Base-by-base conservation (phyloP, 2,888 invertebrate genomes). In the Melanchra persicariae region DNA sequence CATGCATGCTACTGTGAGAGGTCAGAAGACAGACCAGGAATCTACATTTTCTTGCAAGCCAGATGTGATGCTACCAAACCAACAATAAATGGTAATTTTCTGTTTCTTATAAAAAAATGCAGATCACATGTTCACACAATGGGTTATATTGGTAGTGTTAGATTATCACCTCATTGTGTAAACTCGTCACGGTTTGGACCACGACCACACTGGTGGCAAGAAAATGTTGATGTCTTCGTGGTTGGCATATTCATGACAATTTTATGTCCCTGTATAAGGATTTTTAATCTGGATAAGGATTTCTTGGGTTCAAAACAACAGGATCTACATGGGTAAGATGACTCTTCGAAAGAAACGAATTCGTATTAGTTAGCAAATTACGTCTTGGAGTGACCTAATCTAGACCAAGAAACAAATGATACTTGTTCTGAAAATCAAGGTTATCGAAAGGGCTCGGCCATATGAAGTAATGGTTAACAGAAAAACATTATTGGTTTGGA, bases 141-240 rank as follows among this genome's bases (percentile, higher is more conserved):
- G 34, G 51, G 22, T 26, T 52, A 22, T 40, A 77, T 70, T 4
- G 51, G 47, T 47, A 45, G 17, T 65, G 19, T 68, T 34, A 26
- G 58, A 19, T 75, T 79, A 69, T 67, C 65, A 62, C 51, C 49
- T 70, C 64, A 72, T 85, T 81, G 62, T 63, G 26, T 54, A 87
- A 74, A 69, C 81, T 75, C 55, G 65, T 69, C 88, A 84, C 85
- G 86, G 77, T 64, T 61, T 57, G 51, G 64, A 75, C 64, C 55
- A 68, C 74, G 71, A 75, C 80, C 64, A 77, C 70, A 77, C 70
- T 51, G 75, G 77, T 70, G 77, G 80, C 75, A 77, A 71, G 73
- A 77, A n/a, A 74, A 40, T 54, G 68, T 74, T 68, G 22, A 66
- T 59, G 26, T 54, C 67, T 69, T 77, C 79, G 74, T 79, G 79